Percentiles rank a stretch among this genome's conserved stretches.
Conservation (phyloP, 2,797 vertebrate species). For the Acipenser transmontanus region DNA sequence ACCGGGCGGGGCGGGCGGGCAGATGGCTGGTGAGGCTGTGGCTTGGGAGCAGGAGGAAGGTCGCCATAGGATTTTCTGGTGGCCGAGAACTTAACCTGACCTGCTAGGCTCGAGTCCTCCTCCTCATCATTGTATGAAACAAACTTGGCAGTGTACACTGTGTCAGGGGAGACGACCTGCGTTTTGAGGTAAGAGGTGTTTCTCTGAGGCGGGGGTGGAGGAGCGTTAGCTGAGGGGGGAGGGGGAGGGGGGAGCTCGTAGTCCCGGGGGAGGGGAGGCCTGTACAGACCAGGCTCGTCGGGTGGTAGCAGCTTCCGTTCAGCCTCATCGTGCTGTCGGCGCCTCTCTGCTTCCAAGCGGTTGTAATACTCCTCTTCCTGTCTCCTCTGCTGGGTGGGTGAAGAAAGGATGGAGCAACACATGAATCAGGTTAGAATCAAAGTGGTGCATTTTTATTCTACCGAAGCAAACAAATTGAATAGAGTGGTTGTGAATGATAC, state of each 20-base stretch:
- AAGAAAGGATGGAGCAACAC: not conserved
- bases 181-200: slow-evolving; percentile 97
- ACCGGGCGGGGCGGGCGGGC: slow-evolving; percentile 83
- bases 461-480: too few relatives aligned
- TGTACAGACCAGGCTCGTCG: slow-evolving; percentile 91
- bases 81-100: slow-evolving; percentile 89
- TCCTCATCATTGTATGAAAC: slow-evolving; percentile 89
- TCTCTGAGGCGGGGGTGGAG: slow-evolving; percentile 91
- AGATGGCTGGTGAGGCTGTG: slow-evolving; percentile 69
- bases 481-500: too few relatives aligned
- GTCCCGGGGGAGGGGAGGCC: slow-evolving; percentile 89
- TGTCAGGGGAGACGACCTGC: slow-evolving; percentile 87
- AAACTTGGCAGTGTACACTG: slow-evolving; percentile 97
- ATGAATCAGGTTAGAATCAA: too few relatives aligned
- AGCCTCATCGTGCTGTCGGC: slow-evolving; percentile 90
- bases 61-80: slow-evolving; percentile 83
- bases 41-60: slow-evolving; percentile 67
- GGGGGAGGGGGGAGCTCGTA: slow-evolving; percentile 77
- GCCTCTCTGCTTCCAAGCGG: slow-evolving; percentile 91
- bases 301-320: slow-evolving; percentile 87
- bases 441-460: too few relatives aligned
- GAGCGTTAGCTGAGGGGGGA: slow-evolving; percentile 71
- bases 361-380: slow-evolving; percentile 97
- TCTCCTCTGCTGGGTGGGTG: slow-evolving; percentile 75
- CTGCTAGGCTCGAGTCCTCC: slow-evolving; percentile 76